A percentile compares a stretch with the other conserved stretches of the same genome.
Conservation (phyloP, 1,140 invertebrate species). For the Drosophila lowei region DNA sequence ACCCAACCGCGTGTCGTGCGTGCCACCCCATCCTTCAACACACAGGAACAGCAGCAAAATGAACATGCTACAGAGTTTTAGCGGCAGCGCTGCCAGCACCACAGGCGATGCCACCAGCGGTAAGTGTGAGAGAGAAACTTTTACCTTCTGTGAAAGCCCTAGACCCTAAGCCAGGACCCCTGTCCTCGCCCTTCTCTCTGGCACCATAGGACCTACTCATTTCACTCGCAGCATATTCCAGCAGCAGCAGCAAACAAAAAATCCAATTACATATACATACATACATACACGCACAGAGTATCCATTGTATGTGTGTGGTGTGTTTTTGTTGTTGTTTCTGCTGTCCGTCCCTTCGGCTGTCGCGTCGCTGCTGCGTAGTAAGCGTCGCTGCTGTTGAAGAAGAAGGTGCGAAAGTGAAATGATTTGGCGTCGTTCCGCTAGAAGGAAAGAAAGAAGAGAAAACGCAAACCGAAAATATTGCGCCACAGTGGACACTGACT, state of each 20-base stretch:
- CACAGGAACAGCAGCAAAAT: constrained; percentile 42
- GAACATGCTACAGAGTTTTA: constrained; percentile 81
- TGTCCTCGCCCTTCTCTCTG: not conserved
- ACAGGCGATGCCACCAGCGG: constrained; percentile 69
- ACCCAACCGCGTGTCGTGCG: not conserved
- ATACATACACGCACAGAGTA: constrained; percentile 14
- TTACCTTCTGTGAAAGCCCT: constrained; percentile 13
- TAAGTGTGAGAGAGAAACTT: constrained; percentile 62
- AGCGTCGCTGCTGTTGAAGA: too few relatives aligned
- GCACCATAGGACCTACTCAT: constrained; percentile 9
- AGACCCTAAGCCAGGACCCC: not conserved
- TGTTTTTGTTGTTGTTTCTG: constrained; percentile 26
- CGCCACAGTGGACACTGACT: constrained; percentile 22
- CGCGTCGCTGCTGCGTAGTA: constrained; percentile 56
- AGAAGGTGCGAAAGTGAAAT: constrained; percentile 76
- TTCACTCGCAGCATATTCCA: constrained; percentile 19
- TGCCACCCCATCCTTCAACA: not conserved
- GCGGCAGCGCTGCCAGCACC: constrained; percentile 58
- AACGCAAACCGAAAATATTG: constrained; percentile 1
- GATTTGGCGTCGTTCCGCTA: constrained; percentile 46
- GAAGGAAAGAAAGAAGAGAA: constrained; percentile 5
- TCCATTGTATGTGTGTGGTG: constrained; percentile 4
- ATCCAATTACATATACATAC: constrained; percentile 21
- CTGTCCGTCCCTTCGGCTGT: not conserved
- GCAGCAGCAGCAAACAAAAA: constrained; percentile 41